Conservation (phyloP, 2,113 vertebrate genomes). For the Pollachius pollachius region DNA sequence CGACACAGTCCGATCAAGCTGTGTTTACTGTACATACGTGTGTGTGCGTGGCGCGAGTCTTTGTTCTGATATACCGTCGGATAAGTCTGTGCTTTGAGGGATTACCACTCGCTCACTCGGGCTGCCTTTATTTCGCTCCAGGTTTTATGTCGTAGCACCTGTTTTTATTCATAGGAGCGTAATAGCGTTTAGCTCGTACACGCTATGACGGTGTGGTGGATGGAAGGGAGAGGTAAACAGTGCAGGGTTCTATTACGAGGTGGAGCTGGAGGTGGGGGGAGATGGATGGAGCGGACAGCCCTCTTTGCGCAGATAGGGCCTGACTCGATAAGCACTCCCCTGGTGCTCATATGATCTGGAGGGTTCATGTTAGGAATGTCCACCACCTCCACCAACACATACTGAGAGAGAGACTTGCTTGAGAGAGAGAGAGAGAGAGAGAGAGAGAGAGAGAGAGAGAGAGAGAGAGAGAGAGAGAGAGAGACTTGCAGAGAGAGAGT, state of each 20-base stretch:
- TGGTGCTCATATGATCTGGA: constrained; percentile 47
- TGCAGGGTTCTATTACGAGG: constrained; percentile 22
- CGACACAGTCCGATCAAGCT: too few species aligned
- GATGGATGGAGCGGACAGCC: constrained; percentile 28
- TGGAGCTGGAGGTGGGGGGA: neutral
- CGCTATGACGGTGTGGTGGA: too few species aligned
- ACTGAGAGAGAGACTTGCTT: neutral
- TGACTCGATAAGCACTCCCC: constrained; percentile 45
- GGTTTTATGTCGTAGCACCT: too few species aligned
- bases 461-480: neutral
- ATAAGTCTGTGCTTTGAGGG: too few species aligned
- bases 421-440: neutral
- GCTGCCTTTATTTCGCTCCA: too few species aligned
- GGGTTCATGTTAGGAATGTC: constrained; percentile 60
- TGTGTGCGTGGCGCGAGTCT: neutral
- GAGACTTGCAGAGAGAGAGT: neutral
- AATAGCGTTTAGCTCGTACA: too few species aligned
- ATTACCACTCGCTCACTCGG: too few species aligned
- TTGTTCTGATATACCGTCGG: too few species aligned
- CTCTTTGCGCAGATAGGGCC: constrained; percentile 32
- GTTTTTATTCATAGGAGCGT: too few species aligned
- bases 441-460: constrained; percentile 5
- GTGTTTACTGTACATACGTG: too few species aligned
- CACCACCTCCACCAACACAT: constrained; percentile 12
- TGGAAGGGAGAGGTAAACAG: constrained; percentile 23